These are phyloP conservation scores for Lepidurus couesii DNA, from an alignment of 1,140 invertebrate genomes.

Conservation along the genomic window DNA sequence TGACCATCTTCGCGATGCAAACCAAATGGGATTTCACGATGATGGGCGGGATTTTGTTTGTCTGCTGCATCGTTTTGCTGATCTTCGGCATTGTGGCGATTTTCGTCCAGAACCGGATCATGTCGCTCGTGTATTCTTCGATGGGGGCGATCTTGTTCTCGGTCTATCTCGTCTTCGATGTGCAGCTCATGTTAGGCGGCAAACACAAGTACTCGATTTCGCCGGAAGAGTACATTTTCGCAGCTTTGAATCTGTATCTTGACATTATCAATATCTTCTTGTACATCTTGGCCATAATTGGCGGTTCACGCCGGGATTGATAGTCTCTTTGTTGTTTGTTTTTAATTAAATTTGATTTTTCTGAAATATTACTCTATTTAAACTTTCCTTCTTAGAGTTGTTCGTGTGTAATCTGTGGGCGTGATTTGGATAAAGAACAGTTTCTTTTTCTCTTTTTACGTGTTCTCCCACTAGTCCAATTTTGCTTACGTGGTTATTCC, in stretches of 20 bases:
- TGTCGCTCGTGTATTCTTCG: conserved; percentile 45
- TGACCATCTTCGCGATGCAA: conserved; percentile 53
- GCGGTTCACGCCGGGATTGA: conserved; percentile 25
- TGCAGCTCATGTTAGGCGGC: conserved; percentile 56
- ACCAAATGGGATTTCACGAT: conserved; percentile 49
- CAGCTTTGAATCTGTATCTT: conserved; percentile 76
- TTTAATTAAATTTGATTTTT: background rate
- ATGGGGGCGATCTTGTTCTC: conserved; percentile 52
- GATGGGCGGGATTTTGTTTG: conserved; percentile 48
- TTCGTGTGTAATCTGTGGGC: background rate
- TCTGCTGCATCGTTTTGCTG: conserved; percentile 48
- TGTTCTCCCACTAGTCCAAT: background rate
- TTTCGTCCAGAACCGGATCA: conserved; percentile 44
- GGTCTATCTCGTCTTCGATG: conserved; percentile 54
- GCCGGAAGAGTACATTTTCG: conserved; percentile 70
- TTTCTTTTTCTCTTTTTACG: background rate
- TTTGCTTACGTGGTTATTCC: background rate
- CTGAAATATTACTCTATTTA: too few relatives aligned
- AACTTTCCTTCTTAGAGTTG: too few relatives aligned
- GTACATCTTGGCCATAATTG: conserved; percentile 55
- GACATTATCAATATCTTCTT: conserved; percentile 83
- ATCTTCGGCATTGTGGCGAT: conserved; percentile 50
- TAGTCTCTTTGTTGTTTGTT: background rate
- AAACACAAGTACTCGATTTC: conserved; percentile 53
- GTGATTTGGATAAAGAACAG: background rate